A percentile compares a stretch with the other conserved stretches of the same genome.
Conservation (phyloP, 2,113 vertebrate species). For the Seriola dumerili region DNA sequence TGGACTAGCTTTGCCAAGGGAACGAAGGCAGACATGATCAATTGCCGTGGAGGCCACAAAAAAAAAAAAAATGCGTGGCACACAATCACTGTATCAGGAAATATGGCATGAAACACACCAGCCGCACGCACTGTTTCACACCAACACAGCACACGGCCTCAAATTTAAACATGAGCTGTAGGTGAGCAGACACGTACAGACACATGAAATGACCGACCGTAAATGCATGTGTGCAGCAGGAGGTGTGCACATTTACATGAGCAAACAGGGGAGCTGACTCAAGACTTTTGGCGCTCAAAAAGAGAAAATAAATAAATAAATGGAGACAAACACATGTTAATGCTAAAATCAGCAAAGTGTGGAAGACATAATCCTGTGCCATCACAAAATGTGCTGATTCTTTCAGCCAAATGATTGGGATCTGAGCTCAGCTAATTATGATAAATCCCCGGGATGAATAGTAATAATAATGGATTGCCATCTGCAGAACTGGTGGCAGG, state of each 20-base stretch:
- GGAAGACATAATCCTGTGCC: conserved; percentile 45
- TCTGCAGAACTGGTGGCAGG: conserved; percentile 48
- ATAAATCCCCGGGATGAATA: conserved; percentile 63
- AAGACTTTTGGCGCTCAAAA: neutral
- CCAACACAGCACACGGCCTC: neutral
- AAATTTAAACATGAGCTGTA: neutral
- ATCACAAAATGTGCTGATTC: conserved; percentile 54
- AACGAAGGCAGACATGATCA: conserved; percentile 67
- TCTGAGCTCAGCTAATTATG: conserved; percentile 68
- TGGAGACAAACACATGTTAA: conserved; percentile 27
- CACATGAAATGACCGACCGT: neutral
- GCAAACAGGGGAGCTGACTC: neutral
- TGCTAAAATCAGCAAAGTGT: conserved; percentile 37
- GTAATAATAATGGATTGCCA: conserved; percentile 55
- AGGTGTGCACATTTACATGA: neutral
- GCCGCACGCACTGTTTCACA: conserved; percentile 1
- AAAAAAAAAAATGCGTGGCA: neutral
- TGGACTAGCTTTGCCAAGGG: conserved; percentile 49
- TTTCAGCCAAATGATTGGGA: conserved; percentile 56
- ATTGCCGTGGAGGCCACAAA: conserved; percentile 47
- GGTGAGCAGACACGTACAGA: neutral
- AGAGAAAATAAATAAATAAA: conserved; percentile 16
- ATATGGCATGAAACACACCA: conserved; percentile 21
- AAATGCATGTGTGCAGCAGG: neutral
- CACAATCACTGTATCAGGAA: conserved; percentile 32